These are phyloP conservation scores for Automeris io DNA, from an alignment of 2,888 invertebrate species.

Conservation along the genomic window DNA sequence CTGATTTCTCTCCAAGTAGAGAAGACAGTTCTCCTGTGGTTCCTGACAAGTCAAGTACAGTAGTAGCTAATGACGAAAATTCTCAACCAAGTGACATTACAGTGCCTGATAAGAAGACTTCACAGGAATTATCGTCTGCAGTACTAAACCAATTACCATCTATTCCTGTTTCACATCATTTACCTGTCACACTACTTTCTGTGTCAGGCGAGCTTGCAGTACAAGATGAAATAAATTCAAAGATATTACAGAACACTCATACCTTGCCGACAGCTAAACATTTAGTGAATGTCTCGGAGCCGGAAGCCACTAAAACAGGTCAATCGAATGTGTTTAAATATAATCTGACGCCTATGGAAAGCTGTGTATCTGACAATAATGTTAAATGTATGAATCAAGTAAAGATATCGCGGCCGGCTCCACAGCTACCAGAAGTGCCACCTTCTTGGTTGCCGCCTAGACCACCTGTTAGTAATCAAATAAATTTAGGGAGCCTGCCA, in stretches of 20 bases:
- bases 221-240: constrained; percentile 9
- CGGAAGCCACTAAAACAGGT: constrained; percentile 16
- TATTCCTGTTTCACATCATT: constrained; percentile 50
- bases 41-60: constrained; percentile 20
- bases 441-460: constrained; percentile 54
- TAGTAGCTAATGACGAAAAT: constrained; percentile 19
- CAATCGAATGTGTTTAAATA: constrained; percentile 19
- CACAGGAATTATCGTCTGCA: constrained; percentile 26
- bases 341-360: constrained; percentile 19
- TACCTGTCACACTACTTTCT: constrained; percentile 32
- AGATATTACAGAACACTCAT: constrained; percentile 5
- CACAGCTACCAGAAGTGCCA: constrained; percentile 62
- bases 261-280: constrained; percentile 5
- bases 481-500: constrained; percentile 38
- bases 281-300: constrained; percentile 16
- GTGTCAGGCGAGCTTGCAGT: constrained; percentile 21
- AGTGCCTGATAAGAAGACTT: constrained; percentile 12
- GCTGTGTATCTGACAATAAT: constrained; percentile 20
- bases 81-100: constrained; percentile 12
- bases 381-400: constrained; percentile 22
- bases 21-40: constrained; percentile 50
- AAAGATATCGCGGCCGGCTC: constrained; percentile 32
- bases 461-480: constrained; percentile 25
- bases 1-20: constrained; percentile 67
- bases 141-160: constrained; percentile 51